phyloP scores from a whole-genome alignment of 1,140 invertebrate species.

The Euura lappo region DNA sequence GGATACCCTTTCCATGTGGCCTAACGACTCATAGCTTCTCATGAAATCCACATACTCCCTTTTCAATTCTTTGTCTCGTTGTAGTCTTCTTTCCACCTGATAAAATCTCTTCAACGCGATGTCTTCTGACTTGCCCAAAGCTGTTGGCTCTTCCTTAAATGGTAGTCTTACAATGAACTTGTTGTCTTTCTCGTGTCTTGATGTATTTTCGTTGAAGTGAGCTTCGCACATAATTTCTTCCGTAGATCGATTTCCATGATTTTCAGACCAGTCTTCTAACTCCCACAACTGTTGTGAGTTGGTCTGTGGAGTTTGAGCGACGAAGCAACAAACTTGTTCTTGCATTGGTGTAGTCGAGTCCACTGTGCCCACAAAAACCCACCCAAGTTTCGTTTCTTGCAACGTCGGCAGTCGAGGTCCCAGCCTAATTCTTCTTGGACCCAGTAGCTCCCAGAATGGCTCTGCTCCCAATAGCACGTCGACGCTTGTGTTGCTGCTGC shows the following conservation, averaged over 20 bases:
- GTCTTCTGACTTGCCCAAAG: conserved; percentile 22
- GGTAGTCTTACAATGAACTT: conserved; percentile 25
- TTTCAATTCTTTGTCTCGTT: conserved; percentile 17
- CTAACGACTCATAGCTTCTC: conserved; percentile 31
- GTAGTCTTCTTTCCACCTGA: conserved; percentile 28
- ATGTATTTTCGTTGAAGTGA: background rate
- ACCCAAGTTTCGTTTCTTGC: conserved; percentile 18
- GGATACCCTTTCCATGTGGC: conserved; percentile 30
- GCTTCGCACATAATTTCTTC: conserved; percentile 5
- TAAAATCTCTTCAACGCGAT: conserved; percentile 24
- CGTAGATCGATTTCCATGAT: conserved; percentile 20
- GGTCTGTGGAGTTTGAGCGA: too few species aligned
- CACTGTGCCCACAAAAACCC: too few species aligned
- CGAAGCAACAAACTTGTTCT: conserved; percentile 5
- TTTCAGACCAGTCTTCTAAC: conserved; percentile 11
- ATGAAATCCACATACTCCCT: conserved; percentile 34
- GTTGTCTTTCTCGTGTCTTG: background rate
- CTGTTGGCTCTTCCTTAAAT: conserved; percentile 19
- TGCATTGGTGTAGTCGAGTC: too few species aligned
- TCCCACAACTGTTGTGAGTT: background rate
- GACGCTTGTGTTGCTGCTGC: background rate
- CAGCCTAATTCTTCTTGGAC: background rate
- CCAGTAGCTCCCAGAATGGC: conserved; percentile 8
- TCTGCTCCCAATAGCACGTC: conserved; percentile 10
- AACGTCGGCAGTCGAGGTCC: conserved; percentile 1